A percentile compares a stretch with the other conserved stretches of the same genome.
phyloP scores from a whole-genome alignment of 1,140 invertebrate genomes.

The Prorops nasuta region DNA sequence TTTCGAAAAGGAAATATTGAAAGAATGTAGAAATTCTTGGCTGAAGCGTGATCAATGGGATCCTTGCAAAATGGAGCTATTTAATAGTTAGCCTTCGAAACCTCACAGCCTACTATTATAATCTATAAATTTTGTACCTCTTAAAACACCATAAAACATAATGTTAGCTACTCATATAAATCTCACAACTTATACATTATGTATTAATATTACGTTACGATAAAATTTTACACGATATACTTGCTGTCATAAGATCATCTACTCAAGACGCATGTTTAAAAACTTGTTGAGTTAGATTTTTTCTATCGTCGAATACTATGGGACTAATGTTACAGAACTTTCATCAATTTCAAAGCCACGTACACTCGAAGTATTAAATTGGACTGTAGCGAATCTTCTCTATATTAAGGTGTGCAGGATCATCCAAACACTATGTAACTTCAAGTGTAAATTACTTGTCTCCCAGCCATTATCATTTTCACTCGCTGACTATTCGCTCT shows the following conservation, averaged over 20 bases:
- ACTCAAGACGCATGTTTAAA: conserved; percentile 25
- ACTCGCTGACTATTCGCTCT: too few species aligned
- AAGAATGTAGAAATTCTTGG: too few species aligned
- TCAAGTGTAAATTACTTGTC: too few species aligned
- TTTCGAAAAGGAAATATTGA: too few species aligned
- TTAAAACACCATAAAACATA: conserved; percentile 32
- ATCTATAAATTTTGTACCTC: conserved; percentile 43
- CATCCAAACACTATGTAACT: too few species aligned
- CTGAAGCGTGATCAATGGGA: too few species aligned
- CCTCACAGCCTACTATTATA: conserved; percentile 33
- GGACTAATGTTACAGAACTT: conserved; percentile 36
- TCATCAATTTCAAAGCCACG: conserved; percentile 28
- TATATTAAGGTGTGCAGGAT: too few species aligned
- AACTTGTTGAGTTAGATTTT: conserved; percentile 32
- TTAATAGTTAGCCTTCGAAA: conserved; percentile 38
- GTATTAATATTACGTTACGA: conserved; percentile 25
- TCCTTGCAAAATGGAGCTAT: too few species aligned
- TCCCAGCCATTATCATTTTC: too few species aligned
- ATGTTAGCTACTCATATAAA: conserved; percentile 23
- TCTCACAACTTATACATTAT: conserved; percentile 16
- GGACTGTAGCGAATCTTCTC: too few species aligned
- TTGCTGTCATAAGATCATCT: conserved; percentile 26
- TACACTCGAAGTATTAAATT: too few species aligned
- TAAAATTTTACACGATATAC: conserved; percentile 34
- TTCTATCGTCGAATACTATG: conserved; percentile 38